Conservation (phyloP, 1,140 invertebrate genomes). For the Trypoxylus dichotomus region DNA sequence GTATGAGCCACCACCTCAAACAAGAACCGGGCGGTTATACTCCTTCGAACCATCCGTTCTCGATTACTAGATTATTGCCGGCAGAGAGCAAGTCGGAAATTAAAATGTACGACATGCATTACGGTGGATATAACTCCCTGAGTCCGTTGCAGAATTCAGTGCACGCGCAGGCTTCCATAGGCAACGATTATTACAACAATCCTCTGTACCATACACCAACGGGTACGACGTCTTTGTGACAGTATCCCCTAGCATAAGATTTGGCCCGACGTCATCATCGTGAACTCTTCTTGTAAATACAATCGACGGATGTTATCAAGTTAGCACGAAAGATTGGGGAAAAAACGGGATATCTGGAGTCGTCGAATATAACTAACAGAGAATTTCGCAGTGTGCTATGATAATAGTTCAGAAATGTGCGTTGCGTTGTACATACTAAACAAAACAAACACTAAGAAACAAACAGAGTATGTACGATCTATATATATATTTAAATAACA, state of each 20-base stretch:
- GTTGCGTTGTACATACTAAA: background rate
- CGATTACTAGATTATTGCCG: conserved; percentile 87
- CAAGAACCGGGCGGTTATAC: conserved; percentile 79
- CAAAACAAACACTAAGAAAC: background rate
- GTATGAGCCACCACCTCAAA: conserved; percentile 64
- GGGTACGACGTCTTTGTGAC: conserved; percentile 72
- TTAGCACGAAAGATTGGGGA: background rate
- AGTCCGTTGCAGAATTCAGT: conserved; percentile 64
- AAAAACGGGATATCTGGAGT: background rate
- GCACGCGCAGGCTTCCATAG: conserved; percentile 60
- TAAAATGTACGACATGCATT: conserved; percentile 79
- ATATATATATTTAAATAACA: too few species aligned
- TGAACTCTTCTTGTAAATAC: conserved; percentile 6
- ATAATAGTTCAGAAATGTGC: conserved; percentile 4
- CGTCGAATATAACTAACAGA: background rate
- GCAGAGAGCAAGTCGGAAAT: conserved; percentile 81
- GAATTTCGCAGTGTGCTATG: background rate
- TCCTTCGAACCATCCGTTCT: conserved; percentile 86
- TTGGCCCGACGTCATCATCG: background rate
- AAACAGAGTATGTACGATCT: background rate
- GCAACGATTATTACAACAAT: conserved; percentile 81
- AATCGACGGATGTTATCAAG: background rate
- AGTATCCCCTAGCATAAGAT: conserved; percentile 71
- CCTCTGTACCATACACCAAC: conserved; percentile 72
- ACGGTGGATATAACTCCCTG: conserved; percentile 64